Evolutionary conservation across 2,888 invertebrate species (phyloP), one percentile per base, ranked within the genome.

Genomic region (Unio pictorum): DNA sequence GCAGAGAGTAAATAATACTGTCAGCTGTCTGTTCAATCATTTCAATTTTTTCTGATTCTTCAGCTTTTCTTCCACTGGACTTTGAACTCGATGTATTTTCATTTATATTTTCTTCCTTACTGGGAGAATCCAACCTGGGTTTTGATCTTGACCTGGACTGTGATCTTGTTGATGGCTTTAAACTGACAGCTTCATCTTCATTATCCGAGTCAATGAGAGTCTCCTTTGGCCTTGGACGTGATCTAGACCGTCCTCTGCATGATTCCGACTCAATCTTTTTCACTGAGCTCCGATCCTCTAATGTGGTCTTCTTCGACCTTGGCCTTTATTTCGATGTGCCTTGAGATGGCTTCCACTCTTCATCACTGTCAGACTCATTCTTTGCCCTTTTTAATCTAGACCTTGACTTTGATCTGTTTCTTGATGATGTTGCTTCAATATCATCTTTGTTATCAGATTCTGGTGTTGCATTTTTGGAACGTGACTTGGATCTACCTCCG

Each of bases 361-460:
- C 60, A 55, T 68, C 61, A 45, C 61, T 55, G 34, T 68, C 67
- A 11, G 60, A 55, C 18, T 66, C 66, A n/a, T 58, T 45, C n/a
- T 67, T 66, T 18, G 55, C 54, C 58, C 66, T 54, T 57, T 59
- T 60, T 26, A 68, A 68, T 55, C 58, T 61, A 55, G 68, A 68
- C 65, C 68, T 72, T 62, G 71, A 72, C 34, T 63, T 65, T 57
- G 54, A 23, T 18, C 28, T 58, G 18, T 65, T 55, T 11, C 30
- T 34, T 11, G 15, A 26, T 57, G 65, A 23, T 34, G 15, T 57
- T 58, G 30, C 45, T 57, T n/a, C 58, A 45, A 1, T 45, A 45
- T 45, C 45, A 45, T 45, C 45, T 45, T 45, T 45, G 45, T 45
- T 45, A 45, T 45, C 34, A 34, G 34, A 34, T 34, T 34, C 45